phyloP scores from a whole-genome alignment of 2,797 vertebrate genomes.

The Neopelma chrysocephalum region DNA sequence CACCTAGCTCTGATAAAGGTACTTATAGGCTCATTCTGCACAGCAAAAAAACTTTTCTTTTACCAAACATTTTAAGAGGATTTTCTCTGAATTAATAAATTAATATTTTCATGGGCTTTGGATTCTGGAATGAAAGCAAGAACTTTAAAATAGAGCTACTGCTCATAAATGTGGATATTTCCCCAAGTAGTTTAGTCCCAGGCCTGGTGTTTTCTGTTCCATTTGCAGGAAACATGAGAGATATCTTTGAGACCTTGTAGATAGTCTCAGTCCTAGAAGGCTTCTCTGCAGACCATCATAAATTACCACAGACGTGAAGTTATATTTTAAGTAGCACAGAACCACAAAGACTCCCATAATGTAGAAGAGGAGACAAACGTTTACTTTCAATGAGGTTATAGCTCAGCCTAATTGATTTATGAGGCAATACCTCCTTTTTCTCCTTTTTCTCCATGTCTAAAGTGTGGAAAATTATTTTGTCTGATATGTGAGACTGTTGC shows the following conservation, averaged over 20 bases:
- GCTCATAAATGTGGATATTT: neutral
- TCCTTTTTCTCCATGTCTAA: neutral
- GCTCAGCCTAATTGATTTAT: neutral
- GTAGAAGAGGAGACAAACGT: neutral
- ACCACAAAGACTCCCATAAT: neutral
- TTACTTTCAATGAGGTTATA: neutral
- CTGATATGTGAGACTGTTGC: accelerated
- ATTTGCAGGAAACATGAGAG: neutral
- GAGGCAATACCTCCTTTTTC: neutral
- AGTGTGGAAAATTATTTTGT: neutral
- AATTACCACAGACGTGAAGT: neutral
- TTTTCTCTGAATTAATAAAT: neutral
- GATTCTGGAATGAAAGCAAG: neutral
- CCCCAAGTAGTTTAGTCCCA: neutral
- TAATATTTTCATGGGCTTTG: neutral
- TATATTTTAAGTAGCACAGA: neutral
- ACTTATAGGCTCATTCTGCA: neutral
- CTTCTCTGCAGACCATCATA: neutral
- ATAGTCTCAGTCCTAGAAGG: neutral
- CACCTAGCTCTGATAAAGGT: neutral
- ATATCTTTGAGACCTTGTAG: neutral
- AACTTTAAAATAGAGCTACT: neutral
- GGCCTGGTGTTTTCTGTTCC: neutral
- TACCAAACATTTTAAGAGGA: neutral
- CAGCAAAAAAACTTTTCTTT: neutral